phyloP scores from a whole-genome alignment of 35 echinoderm and acorn worm genomes.

The Lytechinus variegatus region DNA sequence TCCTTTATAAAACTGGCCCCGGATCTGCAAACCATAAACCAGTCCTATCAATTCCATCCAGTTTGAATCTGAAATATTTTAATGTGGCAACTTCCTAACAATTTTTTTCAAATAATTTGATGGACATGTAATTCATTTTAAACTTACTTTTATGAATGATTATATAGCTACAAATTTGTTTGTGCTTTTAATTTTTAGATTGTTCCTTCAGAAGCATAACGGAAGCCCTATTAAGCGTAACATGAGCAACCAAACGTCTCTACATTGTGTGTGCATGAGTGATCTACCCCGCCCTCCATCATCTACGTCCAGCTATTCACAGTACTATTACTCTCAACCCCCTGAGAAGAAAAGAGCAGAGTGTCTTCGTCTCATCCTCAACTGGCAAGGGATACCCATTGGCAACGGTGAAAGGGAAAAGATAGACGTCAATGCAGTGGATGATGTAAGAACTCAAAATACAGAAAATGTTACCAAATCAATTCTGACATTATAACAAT shows the following conservation, averaged over 20 bases:
- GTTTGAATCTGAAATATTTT: too few relatives aligned
- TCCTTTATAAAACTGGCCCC: too few relatives aligned
- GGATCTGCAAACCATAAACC: too few relatives aligned
- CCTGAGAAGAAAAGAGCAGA: constrained; percentile 80
- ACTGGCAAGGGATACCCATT: constrained; percentile 78
- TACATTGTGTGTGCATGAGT: constrained; percentile 87
- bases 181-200: constrained; percentile 49
- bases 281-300: constrained; percentile 67
- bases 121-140: too few relatives aligned
- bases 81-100: too few relatives aligned
- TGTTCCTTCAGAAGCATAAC: constrained; percentile 81
- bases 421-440: constrained; percentile 81
- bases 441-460: constrained; percentile 66
- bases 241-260: constrained; percentile 76
- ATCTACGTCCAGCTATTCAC: constrained; percentile 58
- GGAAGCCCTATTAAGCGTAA: constrained; percentile 97
- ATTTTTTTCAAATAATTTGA: too few relatives aligned
- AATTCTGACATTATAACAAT: too few relatives aligned
- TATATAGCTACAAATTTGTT: not conserved
- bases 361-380: constrained; percentile 81
- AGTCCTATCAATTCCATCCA: too few relatives aligned
- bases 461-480: too few relatives aligned
- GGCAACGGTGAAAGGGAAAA: constrained; percentile 91
- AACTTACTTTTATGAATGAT: too few relatives aligned
- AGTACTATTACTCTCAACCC: constrained; percentile 80